phyloP scores from a whole-genome alignment of 2,888 invertebrate species.

The Schrankia costaestrigalis region DNA sequence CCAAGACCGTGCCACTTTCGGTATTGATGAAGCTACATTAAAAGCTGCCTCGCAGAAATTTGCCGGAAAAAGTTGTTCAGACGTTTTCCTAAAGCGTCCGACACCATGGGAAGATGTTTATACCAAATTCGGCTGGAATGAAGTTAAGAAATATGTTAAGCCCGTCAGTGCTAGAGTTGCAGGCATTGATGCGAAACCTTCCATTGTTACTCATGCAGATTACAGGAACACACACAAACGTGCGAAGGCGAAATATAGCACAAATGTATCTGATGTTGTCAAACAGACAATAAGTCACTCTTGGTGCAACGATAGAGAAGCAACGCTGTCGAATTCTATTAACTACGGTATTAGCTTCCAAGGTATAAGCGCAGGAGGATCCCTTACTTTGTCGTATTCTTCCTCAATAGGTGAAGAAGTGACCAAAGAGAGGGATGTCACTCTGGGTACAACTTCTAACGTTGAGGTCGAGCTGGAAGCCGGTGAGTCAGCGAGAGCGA shows the following conservation, averaged over 20 bases:
- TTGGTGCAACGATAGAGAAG: conserved; percentile 9
- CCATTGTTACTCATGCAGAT: conserved; percentile 6
- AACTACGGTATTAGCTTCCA: not conserved
- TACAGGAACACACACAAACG: conserved; percentile 19
- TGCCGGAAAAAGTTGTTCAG: conserved; percentile 34
- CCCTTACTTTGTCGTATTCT: conserved; percentile 10
- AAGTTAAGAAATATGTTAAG: conserved; percentile 36
- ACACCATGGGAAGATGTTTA: conserved; percentile 53
- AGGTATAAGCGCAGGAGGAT: too few relatives aligned
- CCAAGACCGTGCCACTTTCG: conserved; percentile 34
- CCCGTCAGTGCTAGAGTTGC: conserved; percentile 25
- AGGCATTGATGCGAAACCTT: conserved; percentile 1
- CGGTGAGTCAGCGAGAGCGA: conserved; percentile 29
- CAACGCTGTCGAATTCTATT: not conserved
- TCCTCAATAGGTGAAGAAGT: conserved; percentile 20
- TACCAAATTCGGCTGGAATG: conserved; percentile 37
- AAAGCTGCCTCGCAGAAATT: conserved; percentile 30
- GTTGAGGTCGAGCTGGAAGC: conserved; percentile 31
- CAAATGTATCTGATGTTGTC: conserved; percentile 6
- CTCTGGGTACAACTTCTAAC: conserved; percentile 13
- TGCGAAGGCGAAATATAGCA: not conserved
- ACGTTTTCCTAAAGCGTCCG: conserved; percentile 32
- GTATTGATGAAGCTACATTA: conserved; percentile 35
- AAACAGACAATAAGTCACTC: conserved; percentile 22
- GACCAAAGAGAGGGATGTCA: conserved; percentile 8